phyloP scores from a whole-genome alignment of 1,140 invertebrate species.

The Medauroidea extradentata region DNA sequence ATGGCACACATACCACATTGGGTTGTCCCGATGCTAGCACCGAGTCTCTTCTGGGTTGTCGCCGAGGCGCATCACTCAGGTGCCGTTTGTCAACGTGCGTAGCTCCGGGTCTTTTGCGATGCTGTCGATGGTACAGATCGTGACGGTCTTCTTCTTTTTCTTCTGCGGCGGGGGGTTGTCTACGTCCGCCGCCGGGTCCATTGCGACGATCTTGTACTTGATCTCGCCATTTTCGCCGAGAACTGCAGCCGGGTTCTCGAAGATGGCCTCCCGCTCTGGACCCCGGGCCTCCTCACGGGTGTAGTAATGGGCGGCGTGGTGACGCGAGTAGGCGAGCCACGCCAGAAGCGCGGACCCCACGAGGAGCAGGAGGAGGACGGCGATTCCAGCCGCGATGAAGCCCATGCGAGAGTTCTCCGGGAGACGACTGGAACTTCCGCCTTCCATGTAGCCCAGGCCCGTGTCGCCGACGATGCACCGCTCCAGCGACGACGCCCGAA shows the following conservation, averaged over 20 bases:
- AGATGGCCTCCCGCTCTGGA: constrained; percentile 44
- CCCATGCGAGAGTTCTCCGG: constrained; percentile 51
- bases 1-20: too few relatives aligned
- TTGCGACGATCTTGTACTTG: constrained; percentile 22
- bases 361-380: constrained; percentile 49
- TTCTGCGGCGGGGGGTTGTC: constrained; percentile 1
- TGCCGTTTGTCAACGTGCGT: constrained; percentile 29
- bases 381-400: constrained; percentile 48
- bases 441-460: constrained; percentile 22
- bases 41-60: constrained; percentile 11
- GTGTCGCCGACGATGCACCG: constrained; percentile 43
- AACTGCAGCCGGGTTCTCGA: constrained; percentile 32
- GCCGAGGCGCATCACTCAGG: constrained; percentile 20
- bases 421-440: constrained; percentile 25
- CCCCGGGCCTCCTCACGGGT: constrained; percentile 62
- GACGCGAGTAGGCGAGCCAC: constrained; percentile 52
- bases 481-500: constrained; percentile 46
- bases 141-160: constrained; percentile 28
- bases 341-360: constrained; percentile 47
- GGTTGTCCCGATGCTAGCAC: constrained; percentile 10
- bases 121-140: constrained; percentile 43
- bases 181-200: constrained; percentile 2
- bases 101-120: constrained; percentile 39
- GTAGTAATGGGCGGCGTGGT: constrained; percentile 65
- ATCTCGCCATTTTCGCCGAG: constrained; percentile 25